phyloP scores from a whole-genome alignment of 2,888 invertebrate species.

The Microchrysa polita region DNA sequence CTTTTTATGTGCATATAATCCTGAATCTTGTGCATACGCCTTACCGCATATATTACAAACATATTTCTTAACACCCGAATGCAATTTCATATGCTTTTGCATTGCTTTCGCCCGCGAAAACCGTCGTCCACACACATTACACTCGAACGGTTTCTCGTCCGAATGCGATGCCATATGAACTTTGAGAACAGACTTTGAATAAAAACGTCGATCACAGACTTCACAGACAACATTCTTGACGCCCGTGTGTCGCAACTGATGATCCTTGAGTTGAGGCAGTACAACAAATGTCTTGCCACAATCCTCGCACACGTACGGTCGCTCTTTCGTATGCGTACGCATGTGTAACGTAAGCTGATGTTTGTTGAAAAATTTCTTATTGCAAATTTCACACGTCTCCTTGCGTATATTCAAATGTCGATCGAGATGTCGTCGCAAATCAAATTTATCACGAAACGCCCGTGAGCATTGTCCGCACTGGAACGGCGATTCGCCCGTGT shows the following conservation, averaged over 20 bases:
- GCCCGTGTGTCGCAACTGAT: constrained; percentile 55
- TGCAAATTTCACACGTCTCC: constrained; percentile 63
- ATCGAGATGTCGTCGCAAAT: constrained; percentile 56
- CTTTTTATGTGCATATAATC: constrained; percentile 44
- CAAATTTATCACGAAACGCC: constrained; percentile 56
- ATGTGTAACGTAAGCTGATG: constrained; percentile 58
- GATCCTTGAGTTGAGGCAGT: constrained; percentile 56
- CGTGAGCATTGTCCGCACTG: constrained; percentile 55
- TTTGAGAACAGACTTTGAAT: constrained; percentile 56
- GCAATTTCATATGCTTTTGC: constrained; percentile 57
- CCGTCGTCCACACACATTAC: constrained; percentile 54
- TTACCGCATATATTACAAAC: constrained; percentile 51
- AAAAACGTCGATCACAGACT: constrained; percentile 55
- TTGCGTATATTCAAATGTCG: constrained; percentile 55
- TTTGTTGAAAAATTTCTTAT: constrained; percentile 62
- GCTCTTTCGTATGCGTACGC: constrained; percentile 67
- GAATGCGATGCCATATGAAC: constrained; percentile 57
- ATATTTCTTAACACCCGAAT: constrained; percentile 50
- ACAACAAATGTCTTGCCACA: constrained; percentile 57
- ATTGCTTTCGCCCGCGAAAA: constrained; percentile 57
- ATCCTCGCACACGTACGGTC: constrained; percentile 63
- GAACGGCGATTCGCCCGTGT: constrained; percentile 56
- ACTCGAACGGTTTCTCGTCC: constrained; percentile 53
- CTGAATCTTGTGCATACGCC: constrained; percentile 52
- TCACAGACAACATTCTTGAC: constrained; percentile 55